Conservation (phyloP, 2,888 invertebrate species). For the Amiota minor region DNA sequence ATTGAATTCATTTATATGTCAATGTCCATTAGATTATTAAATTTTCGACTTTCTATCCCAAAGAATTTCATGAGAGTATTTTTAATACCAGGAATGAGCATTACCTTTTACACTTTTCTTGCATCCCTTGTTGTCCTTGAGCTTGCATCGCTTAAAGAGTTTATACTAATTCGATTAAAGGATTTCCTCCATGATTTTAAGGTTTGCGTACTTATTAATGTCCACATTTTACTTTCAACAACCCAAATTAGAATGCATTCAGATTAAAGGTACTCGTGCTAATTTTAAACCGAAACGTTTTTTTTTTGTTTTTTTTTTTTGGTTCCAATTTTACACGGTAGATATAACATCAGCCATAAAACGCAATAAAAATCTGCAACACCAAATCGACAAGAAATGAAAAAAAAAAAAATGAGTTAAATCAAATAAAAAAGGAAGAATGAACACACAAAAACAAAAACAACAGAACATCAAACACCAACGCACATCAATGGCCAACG, state of each 20-base stretch:
- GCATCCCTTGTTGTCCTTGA: too few relatives aligned
- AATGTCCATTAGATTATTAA: too few relatives aligned
- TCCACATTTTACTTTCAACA: background rate
- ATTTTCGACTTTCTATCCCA: too few relatives aligned
- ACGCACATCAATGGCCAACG: constrained; percentile 50
- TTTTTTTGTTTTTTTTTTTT: background rate
- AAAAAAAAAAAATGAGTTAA: background rate
- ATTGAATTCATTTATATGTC: too few relatives aligned
- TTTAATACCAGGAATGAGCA: too few relatives aligned
- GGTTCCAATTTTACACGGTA: background rate
- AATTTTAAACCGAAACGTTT: constrained; percentile 7
- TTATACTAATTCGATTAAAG: too few relatives aligned
- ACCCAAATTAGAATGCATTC: background rate
- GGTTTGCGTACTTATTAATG: too few relatives aligned
- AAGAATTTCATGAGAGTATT: too few relatives aligned
- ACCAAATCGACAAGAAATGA: constrained; percentile 7
- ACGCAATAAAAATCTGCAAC: constrained; percentile 30
- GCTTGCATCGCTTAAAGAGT: too few relatives aligned
- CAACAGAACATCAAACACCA: constrained; percentile 42
- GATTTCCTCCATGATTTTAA: background rate
- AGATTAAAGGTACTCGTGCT: background rate
- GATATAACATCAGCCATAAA: constrained; percentile 24
- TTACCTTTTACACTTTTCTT: too few relatives aligned
- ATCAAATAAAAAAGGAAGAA: constrained; percentile 16
- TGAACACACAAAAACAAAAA: constrained; percentile 24